Conservation (phyloP, 2,888 invertebrate species). For the Lysandra coridon region DNA sequence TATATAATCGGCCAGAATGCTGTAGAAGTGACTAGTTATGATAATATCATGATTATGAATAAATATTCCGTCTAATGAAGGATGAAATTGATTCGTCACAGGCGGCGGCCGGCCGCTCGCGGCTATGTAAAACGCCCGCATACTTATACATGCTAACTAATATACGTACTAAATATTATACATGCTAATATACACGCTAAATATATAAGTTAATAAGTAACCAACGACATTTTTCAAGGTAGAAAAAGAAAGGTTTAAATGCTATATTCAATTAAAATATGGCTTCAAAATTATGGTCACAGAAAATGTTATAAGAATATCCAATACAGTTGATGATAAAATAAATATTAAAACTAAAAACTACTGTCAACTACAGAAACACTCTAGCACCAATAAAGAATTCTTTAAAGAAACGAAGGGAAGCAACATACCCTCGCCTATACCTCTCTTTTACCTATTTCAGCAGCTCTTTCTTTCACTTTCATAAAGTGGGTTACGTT, state of each 20-base stretch:
- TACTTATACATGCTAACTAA: background rate
- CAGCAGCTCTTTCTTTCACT: too few relatives aligned
- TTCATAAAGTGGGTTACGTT: too few relatives aligned
- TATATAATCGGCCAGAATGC: background rate
- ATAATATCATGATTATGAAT: constrained; percentile 19
- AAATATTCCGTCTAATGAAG: constrained; percentile 23
- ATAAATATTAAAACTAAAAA: too few relatives aligned
- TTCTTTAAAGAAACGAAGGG: too few relatives aligned
- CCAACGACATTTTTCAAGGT: background rate
- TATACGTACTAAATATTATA: background rate
- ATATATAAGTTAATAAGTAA: background rate
- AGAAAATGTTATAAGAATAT: too few relatives aligned
- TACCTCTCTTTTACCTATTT: too few relatives aligned
- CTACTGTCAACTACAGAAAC: too few relatives aligned
- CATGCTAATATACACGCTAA: background rate
- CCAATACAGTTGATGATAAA: too few relatives aligned
- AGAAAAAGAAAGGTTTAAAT: background rate
- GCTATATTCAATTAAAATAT: background rate
- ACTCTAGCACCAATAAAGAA: too few relatives aligned
- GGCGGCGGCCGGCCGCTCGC: constrained; percentile 15
- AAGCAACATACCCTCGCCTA: too few relatives aligned
- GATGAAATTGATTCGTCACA: constrained; percentile 28
- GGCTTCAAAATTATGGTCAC: background rate
- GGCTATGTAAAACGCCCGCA: background rate
- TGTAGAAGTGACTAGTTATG: constrained; percentile 14